Conservation (phyloP, 2,113 vertebrate genomes). For the Machaerirhynchus nigripectus region DNA sequence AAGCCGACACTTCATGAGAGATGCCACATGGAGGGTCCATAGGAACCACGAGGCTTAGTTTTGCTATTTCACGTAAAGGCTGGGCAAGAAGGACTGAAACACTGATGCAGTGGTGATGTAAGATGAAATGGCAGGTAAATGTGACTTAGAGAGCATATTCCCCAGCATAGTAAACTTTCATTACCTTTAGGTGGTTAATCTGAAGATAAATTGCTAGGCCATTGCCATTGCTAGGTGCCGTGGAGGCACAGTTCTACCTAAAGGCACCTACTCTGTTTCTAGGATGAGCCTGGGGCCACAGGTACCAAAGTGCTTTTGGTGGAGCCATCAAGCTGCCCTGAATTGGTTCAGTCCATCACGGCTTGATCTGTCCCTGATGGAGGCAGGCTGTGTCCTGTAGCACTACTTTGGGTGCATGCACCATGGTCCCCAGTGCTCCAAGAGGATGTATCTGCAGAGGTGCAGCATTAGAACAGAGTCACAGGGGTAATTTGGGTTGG, state of each 20-base stretch:
- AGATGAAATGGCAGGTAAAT: background rate
- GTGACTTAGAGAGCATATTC: background rate
- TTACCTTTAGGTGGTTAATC: background rate
- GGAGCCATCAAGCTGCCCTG: background rate
- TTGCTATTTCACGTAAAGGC: background rate
- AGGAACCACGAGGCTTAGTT: background rate
- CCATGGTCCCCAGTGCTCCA: background rate
- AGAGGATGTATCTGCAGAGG: background rate
- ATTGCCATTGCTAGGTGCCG: background rate
- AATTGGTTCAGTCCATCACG: background rate
- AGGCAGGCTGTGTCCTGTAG: background rate
- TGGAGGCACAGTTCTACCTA: background rate
- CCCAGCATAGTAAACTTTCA: background rate
- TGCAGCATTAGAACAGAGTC: background rate
- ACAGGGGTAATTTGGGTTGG: background rate
- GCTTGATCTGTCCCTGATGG: background rate
- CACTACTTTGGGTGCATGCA: rapidly evolving
- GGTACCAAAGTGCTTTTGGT: background rate
- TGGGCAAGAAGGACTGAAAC: background rate
- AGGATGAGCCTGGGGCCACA: background rate
- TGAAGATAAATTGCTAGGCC: background rate
- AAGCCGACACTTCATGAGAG: background rate
- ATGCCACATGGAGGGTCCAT: background rate
- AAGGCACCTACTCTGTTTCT: background rate
- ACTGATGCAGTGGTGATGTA: background rate